These are phyloP conservation scores for Nematolebias whitei DNA, from an alignment of 2,113 vertebrate species.

Conservation along the genomic window DNA sequence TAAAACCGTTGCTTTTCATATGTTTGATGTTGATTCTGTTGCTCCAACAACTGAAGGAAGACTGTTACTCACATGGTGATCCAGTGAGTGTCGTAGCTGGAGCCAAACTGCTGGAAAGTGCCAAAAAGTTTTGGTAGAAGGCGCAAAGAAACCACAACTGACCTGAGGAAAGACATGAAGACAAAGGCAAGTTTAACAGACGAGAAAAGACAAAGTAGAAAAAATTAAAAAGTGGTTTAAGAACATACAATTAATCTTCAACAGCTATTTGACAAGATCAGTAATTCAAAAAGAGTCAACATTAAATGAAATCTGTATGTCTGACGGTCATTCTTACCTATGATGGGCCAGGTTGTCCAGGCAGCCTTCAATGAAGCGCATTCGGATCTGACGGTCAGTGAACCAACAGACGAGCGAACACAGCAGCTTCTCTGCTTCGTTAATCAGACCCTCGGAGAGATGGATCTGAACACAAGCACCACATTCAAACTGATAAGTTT, in stretches of 20 bases:
- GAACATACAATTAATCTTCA: not conserved
- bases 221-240: not conserved
- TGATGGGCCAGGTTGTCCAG: slow-evolving; percentile 98
- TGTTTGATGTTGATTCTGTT: not conserved
- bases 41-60: not conserved
- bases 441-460: slow-evolving; percentile 97
- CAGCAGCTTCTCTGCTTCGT: slow-evolving; percentile 97
- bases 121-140: slow-evolving; percentile 97
- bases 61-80: slow-evolving; percentile 95
- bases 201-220: not conserved
- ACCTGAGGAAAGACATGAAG: slow-evolving; percentile 77
- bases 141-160: slow-evolving; percentile 96
- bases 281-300: too few relatives aligned
- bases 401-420: slow-evolving; percentile 99
- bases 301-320: too few relatives aligned
- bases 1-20: too few relatives aligned
- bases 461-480: slow-evolving; percentile 84
- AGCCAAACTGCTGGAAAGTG: slow-evolving; percentile 98
- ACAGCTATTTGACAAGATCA: not conserved
- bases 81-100: slow-evolving; percentile 99
- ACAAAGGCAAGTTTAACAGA: not conserved
- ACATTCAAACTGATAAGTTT: not conserved
- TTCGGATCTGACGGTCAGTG: slow-evolving; percentile 97
- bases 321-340: slow-evolving; percentile 79
- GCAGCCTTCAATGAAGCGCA: slow-evolving; percentile 99